Evolutionary conservation across 2,888 invertebrate species (phyloP), one percentile per base, ranked within the genome.

Genomic region (Apamea monoglypha): DNA sequence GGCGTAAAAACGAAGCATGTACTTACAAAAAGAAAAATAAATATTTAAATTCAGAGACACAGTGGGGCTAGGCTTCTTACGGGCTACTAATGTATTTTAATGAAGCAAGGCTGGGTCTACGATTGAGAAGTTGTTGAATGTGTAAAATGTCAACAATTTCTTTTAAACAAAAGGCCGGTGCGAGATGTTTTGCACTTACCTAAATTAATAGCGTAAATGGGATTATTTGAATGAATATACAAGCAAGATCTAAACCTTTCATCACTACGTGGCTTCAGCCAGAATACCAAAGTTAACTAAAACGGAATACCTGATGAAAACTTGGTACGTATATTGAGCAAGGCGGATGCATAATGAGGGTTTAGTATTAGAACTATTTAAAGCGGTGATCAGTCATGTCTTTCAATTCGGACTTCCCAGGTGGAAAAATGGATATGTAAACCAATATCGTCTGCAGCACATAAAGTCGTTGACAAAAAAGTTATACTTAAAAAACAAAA

Each of bases 1-100:
- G 16, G 32, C 40, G 56, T 53, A 59, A 50, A 78, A 74, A 53
- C 25, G 1, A 47, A 76, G 18, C 25, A 21, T 14, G 36, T 63
- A 56, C 56, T 56, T 12, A 56, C 8, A 78, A 56, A 78, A 84
- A 50, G 63, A 64, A 73, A 32, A 44, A 36, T 29, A 68, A 61
- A 69, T 67, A 84, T 83, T 84, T 64, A 66, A 84, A 80, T 84
- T 69, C 29, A 36, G 61, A 47, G 63, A 74, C 66, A 70, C 16
- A 70, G 40, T 53, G 50, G 18, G n/a, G n/a, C 67, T 63, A 64
- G 69, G 68, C 66, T 74, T 59, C 59, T 84, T 84, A 44, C 59
- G 59, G 72, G 68, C 50, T 80, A 21, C 83, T 74, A 83, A 78
- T 83, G 66, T 72, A 83, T 84, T 83, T 75, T 73, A 83, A 83